Evolutionary conservation across 2,113 vertebrate genomes (phyloP).

Genomic region (Pterophyllum scalare): DNA sequence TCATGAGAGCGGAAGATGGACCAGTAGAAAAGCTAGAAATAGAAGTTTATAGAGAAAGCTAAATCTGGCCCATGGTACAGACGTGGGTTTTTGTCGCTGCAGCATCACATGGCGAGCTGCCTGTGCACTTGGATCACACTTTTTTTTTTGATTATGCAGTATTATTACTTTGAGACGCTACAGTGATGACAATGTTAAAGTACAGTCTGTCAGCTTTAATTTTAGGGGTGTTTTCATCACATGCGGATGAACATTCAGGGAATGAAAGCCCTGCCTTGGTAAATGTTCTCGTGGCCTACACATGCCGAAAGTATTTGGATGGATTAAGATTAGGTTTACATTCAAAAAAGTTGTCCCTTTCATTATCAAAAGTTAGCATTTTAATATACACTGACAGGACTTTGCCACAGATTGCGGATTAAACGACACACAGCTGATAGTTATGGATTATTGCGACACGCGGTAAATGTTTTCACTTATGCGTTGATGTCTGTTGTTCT

Average conservation of each 20-base stretch:
- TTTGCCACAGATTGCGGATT: conserved; percentile 10
- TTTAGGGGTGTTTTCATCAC: conserved; percentile 45
- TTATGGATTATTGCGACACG: not conserved
- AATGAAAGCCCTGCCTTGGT: conserved; percentile 22
- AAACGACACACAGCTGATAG: conserved; percentile 6
- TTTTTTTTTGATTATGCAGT: not conserved
- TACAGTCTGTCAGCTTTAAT: conserved; percentile 60
- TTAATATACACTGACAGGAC: conserved; percentile 19
- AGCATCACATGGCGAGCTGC: conserved; percentile 12
- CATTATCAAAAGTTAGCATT: conserved; percentile 1
- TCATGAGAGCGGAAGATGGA: conserved; percentile 59
- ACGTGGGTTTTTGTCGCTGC: conserved; percentile 38
- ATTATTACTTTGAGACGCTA: conserved; percentile 38
- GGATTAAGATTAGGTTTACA: conserved; percentile 48
- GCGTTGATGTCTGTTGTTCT: not conserved
- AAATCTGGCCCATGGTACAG: conserved; percentile 54
- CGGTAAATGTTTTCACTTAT: not conserved
- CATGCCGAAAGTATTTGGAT: conserved; percentile 24
- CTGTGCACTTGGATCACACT: conserved; percentile 33
- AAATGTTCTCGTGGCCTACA: conserved; percentile 2
- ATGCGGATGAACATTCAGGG: conserved; percentile 27
- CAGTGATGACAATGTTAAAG: conserved; percentile 46
- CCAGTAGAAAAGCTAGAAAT: conserved; percentile 32
- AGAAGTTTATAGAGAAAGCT: conserved; percentile 42
- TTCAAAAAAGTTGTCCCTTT: conserved; percentile 26